Evolutionary conservation across 2,888 invertebrate genomes (phyloP), one percentile per base, ranked within the genome.

Genomic region (Hetaerina titia): DNA sequence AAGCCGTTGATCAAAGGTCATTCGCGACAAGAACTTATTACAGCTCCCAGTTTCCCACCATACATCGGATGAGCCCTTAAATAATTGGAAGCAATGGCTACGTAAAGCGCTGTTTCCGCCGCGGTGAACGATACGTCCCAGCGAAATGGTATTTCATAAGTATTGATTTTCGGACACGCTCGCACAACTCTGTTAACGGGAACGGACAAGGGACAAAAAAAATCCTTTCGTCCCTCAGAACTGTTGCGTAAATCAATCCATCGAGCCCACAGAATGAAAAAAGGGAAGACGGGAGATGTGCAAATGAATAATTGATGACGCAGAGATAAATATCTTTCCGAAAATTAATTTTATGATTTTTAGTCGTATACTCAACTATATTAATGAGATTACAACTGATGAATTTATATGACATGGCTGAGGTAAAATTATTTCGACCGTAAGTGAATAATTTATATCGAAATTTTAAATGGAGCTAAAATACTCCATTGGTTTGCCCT

Each of bases 61-160:
- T 13, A 25, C 25, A 11, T 25, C 81, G 13, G 31, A 81, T 31
- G 31, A n/a, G 13, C 13, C 31, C 45, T 74, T 19, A 57, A 89
- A 57, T 89, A 58, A 58, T 69, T 69, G 92, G 92, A n/a, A 69
- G 92, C 56, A 56, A 31, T 25, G 81, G 81, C 2, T 31, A 81
- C 9, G 9, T 74, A 69, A 92, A 89, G 56, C 89, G 13, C 19
- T 69, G 69, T 74, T 45, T n/a, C 69, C 92, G 92, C 22, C 69
- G 69, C 25, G 69, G 25, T 56, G 45, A 92, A 31, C 31, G 92
- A 64, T 92, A 92, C 69, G 69, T 69, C 64, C 69, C 92, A 56
- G 92, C 69, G 69, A 92, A 92, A 69, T 92, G 64, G 64, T 69
- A 92, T 92, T 92, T 92, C 64, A 69, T 69, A 74, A 92, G 92